phyloP scores from a whole-genome alignment of 2,797 vertebrate species.

The Enteromius viviparus region DNA sequence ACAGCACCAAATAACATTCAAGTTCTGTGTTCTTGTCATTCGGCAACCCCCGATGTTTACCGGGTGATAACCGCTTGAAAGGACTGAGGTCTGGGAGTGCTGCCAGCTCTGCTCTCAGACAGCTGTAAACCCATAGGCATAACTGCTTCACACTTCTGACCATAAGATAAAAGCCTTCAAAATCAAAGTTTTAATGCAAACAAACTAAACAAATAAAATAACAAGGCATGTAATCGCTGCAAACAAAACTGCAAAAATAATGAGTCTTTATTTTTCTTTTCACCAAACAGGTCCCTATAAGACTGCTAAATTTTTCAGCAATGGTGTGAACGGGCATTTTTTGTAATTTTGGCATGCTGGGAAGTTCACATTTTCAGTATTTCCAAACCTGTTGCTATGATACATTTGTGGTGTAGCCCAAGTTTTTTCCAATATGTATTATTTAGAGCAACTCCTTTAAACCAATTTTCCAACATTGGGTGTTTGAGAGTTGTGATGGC shows the following conservation, averaged over 20 bases:
- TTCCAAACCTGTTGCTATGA: constrained; percentile 1
- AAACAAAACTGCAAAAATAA: background rate
- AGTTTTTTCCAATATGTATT: background rate
- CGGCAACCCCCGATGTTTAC: background rate
- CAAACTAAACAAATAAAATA: background rate
- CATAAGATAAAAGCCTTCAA: constrained; percentile 7
- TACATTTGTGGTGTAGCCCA: background rate
- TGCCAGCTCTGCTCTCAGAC: constrained; percentile 17
- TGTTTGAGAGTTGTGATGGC: background rate
- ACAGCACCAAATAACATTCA: background rate
- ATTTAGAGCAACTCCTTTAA: background rate
- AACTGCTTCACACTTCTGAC: background rate
- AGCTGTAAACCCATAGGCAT: background rate
- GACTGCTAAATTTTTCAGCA: background rate
- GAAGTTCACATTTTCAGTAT: background rate
- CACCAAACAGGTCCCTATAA: background rate
- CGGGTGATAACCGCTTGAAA: constrained; percentile 6
- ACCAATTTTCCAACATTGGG: background rate
- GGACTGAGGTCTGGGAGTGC: background rate
- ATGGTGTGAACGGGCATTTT: background rate
- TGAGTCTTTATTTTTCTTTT: background rate
- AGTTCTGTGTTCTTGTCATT: background rate
- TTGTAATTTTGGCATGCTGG: background rate
- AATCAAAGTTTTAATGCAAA: background rate
- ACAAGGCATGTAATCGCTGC: background rate